These are phyloP conservation scores for Argyra leucocephala DNA, from an alignment of 2,888 invertebrate genomes.

Conservation along the genomic window DNA sequence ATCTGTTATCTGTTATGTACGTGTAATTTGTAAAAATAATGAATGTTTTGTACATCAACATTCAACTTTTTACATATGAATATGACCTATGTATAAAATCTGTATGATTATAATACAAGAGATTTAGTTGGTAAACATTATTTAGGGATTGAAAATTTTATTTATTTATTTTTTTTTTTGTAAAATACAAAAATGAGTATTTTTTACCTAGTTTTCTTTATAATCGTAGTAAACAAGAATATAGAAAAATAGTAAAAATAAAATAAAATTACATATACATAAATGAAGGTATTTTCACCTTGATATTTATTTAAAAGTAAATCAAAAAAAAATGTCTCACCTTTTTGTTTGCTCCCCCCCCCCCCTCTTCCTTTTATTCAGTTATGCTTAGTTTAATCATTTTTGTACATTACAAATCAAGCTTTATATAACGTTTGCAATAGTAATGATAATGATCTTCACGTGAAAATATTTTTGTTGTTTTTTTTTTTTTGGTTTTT, in stretches of 20 bases:
- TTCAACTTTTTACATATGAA: too few relatives aligned
- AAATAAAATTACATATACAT: too few relatives aligned
- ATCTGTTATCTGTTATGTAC: conserved; percentile 1
- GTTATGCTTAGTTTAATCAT: too few relatives aligned
- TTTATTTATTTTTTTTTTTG: not conserved
- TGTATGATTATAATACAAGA: not conserved
- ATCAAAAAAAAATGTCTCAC: not conserved
- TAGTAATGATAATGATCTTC: too few relatives aligned
- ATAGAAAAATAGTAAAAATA: not conserved
- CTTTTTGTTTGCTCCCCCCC: too few relatives aligned
- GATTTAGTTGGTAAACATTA: not conserved
- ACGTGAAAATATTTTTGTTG: not conserved
- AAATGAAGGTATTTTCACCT: not conserved
- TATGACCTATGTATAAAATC: not conserved
- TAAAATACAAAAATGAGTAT: not conserved
- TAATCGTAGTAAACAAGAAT: not conserved
- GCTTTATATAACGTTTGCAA: too few relatives aligned
- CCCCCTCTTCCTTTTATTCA: too few relatives aligned
- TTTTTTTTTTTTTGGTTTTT: not conserved
- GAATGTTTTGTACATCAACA: not conserved
- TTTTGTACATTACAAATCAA: too few relatives aligned
- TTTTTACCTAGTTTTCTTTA: not conserved
- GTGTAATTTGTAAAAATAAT: conserved; percentile 1
- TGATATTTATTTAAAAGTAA: not conserved
- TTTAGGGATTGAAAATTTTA: not conserved